These are phyloP conservation scores for Lottia scabra DNA, from an alignment of 2,888 invertebrate genomes.

Conservation along the genomic window DNA sequence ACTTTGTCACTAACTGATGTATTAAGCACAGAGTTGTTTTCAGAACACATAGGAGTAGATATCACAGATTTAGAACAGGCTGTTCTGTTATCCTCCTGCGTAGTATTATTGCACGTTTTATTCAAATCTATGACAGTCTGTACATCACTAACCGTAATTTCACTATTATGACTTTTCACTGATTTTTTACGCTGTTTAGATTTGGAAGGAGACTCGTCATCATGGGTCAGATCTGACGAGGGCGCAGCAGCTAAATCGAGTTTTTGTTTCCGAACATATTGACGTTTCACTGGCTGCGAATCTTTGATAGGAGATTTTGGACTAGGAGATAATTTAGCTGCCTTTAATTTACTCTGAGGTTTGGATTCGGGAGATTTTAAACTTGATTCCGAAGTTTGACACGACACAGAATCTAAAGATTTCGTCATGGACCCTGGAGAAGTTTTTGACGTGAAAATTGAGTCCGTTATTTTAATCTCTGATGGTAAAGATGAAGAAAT, in stretches of 20 bases:
- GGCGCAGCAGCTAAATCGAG: not conserved
- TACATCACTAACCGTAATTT: not conserved
- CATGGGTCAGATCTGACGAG: not conserved
- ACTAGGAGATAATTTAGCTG: constrained; percentile 16
- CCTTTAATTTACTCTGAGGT: constrained; percentile 14
- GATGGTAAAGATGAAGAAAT: too few relatives aligned
- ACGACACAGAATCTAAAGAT: too few relatives aligned
- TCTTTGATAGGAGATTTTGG: not conserved
- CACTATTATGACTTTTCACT: not conserved
- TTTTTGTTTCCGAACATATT: not conserved
- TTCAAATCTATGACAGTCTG: not conserved
- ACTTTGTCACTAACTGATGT: too few relatives aligned
- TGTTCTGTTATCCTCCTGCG: not conserved
- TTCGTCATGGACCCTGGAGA: too few relatives aligned
- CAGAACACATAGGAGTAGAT: not conserved
- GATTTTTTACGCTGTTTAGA: not conserved
- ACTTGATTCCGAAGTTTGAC: constrained; percentile 3
- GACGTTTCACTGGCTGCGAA: not conserved
- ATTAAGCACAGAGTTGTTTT: too few relatives aligned
- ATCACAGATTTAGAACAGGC: not conserved
- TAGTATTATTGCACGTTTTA: not conserved
- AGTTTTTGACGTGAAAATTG: too few relatives aligned
- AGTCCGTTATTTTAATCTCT: too few relatives aligned
- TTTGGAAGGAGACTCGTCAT: not conserved
- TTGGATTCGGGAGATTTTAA: constrained; percentile 11